Percentiles rank a stretch among this genome's conserved stretches.
Conservation (phyloP, 2,797 vertebrate genomes). For the Chaunax sp. region DNA sequence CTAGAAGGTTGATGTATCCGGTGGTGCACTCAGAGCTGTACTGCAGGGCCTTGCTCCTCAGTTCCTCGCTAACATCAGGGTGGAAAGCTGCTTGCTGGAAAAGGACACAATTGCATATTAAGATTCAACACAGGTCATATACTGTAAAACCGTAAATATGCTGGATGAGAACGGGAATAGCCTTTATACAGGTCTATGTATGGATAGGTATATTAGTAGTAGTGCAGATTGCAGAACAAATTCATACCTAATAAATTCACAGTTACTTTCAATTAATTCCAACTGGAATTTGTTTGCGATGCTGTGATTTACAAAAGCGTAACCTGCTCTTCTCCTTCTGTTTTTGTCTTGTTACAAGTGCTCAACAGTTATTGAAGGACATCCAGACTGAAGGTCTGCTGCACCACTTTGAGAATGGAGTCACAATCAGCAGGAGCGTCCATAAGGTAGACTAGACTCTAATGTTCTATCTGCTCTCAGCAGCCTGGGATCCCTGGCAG, state of each 20-base stretch:
- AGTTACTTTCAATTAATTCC: too few relatives aligned
- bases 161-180: not conserved
- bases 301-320: conserved; percentile 12
- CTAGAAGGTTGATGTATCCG: conserved; percentile 92
- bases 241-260: not conserved
- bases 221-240: not conserved
- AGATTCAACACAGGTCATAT: not conserved
- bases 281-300: not conserved
- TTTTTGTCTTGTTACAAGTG: conserved; percentile 24
- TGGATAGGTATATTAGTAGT: not conserved
- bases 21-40: conserved; percentile 91
- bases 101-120: conserved; percentile 1
- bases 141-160: conserved; percentile 6
- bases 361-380: conserved; percentile 40
- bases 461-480: conserved; percentile 56
- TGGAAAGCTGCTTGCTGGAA: conserved; percentile 93
- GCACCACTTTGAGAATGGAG: conserved; percentile 60
- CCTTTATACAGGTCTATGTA: not conserved
- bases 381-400: conserved; percentile 41
- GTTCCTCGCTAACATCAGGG: conserved; percentile 89
- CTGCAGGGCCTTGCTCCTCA: conserved; percentile 87
- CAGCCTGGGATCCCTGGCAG: conserved; percentile 57
- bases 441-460: conserved; percentile 45
- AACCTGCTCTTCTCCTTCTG: conserved; percentile 1
- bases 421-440: conserved; percentile 42